Percentiles rank a stretch among this genome's conserved stretches.
Conservation (phyloP, 2,113 vertebrate species). For the Scortum barcoo region DNA sequence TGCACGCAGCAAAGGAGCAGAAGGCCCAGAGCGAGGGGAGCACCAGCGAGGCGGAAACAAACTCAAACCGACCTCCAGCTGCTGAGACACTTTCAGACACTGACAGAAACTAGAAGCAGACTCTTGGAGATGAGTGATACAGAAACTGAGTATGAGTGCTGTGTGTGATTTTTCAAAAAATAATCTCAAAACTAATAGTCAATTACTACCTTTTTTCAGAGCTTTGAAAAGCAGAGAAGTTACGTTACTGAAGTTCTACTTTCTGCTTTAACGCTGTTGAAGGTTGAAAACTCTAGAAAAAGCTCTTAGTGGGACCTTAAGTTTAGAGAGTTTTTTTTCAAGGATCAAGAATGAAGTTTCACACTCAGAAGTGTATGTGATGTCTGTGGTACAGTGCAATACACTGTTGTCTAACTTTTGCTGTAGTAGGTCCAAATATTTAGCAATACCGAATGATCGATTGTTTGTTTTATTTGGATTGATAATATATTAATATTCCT, state of each 20-base stretch:
- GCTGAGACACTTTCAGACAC: conserved; percentile 18
- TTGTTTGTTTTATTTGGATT: neutral
- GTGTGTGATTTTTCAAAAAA: neutral
- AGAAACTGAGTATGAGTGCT: neutral
- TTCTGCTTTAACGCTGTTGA: neutral
- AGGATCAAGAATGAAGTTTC: neutral
- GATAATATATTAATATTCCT: neutral
- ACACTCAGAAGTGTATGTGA: conserved; percentile 1
- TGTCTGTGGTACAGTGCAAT: conserved; percentile 51
- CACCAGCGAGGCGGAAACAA: conserved; percentile 25
- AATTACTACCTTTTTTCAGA: neutral
- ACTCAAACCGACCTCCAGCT: neutral
- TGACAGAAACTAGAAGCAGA: conserved; percentile 11
- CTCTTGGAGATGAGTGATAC: neutral
- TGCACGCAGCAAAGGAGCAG: conserved; percentile 56
- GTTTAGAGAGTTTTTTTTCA: neutral
- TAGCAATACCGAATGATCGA: neutral
- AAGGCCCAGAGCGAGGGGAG: conserved; percentile 37
- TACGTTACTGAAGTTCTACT: neutral
- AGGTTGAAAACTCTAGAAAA: neutral
- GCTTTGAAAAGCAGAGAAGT: neutral
- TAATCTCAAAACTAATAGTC: neutral
- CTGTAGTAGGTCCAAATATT: conserved; percentile 49
- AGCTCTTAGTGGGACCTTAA: neutral
- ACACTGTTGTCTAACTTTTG: conserved; percentile 49